Evolutionary conservation across 2,888 invertebrate species (phyloP), one percentile per base, ranked within the genome.

Genomic region (Apotomis capreana): DNA sequence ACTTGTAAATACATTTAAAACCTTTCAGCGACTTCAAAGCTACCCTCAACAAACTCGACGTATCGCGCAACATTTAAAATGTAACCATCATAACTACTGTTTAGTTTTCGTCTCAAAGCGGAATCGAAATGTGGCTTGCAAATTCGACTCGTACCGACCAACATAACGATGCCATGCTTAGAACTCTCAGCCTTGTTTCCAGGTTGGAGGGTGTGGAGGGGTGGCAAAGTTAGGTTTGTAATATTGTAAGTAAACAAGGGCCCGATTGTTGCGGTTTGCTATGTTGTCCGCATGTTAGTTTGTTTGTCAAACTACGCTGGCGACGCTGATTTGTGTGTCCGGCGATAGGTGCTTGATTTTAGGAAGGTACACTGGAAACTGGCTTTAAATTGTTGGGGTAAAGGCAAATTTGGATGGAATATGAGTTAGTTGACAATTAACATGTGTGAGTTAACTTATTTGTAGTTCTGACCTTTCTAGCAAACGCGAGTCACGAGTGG

Each of bases 31-130:
- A 10, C 57, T 36, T 57, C 57, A 37, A 57, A 57, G 37, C 57
- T 26, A 57, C 37, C 36, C 5, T 36, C 57, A 12, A 36, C 26
- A 12, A 26, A 3, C 61, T 49, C 49, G 10, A 4, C 15, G 15
- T 64, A 54, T 54, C 12, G 51, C 9, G 51, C 37, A 37, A 52
- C 52, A 54, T 65, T 57, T 57, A 51, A 59, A 68, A 59, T 51
- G 67, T 49, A 49, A 49, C 49, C 59, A 57, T 36, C 49, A 61
- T 59, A 72, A 63, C 72, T 52, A 62, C 58, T 63, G 63, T 72
- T 72, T 72, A 72, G 63, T 63, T 70, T 70, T 68, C 72, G 54
- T 68, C 58, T 72, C 72, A 68, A 63, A 71, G 71, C 54, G 68
- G 44, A 72, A 68, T 72, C 72, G 63, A 63, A 71, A 71, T 68